A percentile compares a stretch with the other conserved stretches of the same genome.
Evolutionary conservation across 2,888 invertebrate species (phyloP).

Genomic region (Sarcophaga variegata): DNA sequence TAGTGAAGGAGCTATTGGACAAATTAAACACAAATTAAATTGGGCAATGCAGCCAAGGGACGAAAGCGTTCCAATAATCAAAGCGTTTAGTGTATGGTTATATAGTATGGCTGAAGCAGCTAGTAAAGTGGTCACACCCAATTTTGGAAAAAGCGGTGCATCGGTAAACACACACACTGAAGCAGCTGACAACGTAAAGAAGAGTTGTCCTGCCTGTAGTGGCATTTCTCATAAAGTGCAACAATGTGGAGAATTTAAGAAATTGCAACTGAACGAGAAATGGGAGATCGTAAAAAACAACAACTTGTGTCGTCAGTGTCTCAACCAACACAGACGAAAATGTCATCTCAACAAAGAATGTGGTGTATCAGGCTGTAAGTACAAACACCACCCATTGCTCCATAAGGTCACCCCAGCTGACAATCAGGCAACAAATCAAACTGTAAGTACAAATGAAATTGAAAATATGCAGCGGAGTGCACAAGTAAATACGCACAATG

Average conservation of each 20-base stretch:
- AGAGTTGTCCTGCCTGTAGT: neutral
- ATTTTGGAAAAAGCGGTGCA: neutral
- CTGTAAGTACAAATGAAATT: too few species aligned
- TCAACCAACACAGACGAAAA: constrained; percentile 6
- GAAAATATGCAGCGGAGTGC: too few species aligned
- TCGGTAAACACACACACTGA: neutral
- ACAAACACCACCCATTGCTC: too few species aligned
- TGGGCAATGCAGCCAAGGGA: too few species aligned
- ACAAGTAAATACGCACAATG: neutral
- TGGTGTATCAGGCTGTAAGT: constrained; percentile 6
- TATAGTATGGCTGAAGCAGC: constrained; percentile 3
- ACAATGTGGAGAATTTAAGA: neutral
- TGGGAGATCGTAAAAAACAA: constrained; percentile 7
- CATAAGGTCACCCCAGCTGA: too few species aligned
- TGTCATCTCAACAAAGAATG: neutral
- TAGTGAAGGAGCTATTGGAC: constrained; percentile 44
- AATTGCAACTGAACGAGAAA: neutral
- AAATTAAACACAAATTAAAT: neutral
- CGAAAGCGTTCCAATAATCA: neutral
- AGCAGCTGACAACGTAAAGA: neutral
- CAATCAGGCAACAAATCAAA: too few species aligned
- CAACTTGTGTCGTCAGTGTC: neutral
- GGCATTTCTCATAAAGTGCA: neutral
- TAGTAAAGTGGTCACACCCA: neutral
- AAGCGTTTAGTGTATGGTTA: neutral